These are phyloP conservation scores for Macrophya annulata DNA, from an alignment of 2,888 invertebrate genomes.

Conservation along the genomic window DNA sequence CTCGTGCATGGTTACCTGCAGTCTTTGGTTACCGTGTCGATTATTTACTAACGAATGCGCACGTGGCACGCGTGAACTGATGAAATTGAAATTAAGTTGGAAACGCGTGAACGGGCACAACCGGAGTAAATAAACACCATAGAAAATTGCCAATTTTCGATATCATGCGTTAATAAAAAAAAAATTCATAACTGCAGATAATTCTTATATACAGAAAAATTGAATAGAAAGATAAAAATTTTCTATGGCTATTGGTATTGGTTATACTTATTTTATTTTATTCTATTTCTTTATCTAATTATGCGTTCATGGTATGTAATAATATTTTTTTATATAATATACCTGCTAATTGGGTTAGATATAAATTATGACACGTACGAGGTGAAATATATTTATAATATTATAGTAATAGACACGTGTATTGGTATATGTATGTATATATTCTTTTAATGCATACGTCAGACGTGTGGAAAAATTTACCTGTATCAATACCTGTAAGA, in stretches of 20 bases:
- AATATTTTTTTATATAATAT: too few species aligned
- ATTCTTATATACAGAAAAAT: too few species aligned
- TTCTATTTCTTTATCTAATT: too few species aligned
- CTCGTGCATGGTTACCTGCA: constrained; percentile 34
- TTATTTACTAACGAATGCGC: constrained; percentile 33
- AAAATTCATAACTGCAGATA: not conserved
- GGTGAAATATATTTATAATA: too few species aligned
- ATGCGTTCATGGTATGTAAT: too few species aligned
- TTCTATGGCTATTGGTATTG: too few species aligned
- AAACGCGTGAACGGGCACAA: not conserved
- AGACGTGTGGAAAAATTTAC: not conserved
- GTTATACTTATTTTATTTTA: too few species aligned
- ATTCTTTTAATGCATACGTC: not conserved
- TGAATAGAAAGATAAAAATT: too few species aligned
- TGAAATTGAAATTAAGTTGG: constrained; percentile 19
- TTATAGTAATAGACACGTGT: too few species aligned
- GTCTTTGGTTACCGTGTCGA: constrained; percentile 14
- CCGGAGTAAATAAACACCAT: not conserved
- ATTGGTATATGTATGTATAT: not conserved
- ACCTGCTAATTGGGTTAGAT: too few species aligned
- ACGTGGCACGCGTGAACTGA: constrained; percentile 39
- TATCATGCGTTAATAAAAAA: not conserved
- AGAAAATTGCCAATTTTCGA: not conserved
- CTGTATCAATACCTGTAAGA: not conserved
- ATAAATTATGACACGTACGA: too few species aligned